phyloP scores from a whole-genome alignment of 2,113 vertebrate genomes.

The Microtus montanus region DNA sequence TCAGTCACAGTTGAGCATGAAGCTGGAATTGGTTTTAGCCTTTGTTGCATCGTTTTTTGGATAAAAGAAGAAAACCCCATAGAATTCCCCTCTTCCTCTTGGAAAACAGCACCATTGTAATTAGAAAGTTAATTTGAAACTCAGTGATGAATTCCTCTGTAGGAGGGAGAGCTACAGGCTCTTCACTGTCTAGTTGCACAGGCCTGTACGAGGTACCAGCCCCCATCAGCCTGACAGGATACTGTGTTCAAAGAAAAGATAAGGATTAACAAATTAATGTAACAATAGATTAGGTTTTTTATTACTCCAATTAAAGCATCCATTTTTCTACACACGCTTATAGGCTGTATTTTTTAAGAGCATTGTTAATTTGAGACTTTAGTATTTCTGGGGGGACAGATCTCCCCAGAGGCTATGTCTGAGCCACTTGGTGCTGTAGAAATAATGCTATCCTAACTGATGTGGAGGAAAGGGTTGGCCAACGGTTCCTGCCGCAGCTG shows the following conservation, averaged over 20 bases:
- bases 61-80: neutral
- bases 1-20: conserved; percentile 16
- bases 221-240: neutral
- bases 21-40: neutral
- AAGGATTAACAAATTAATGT: conserved; percentile 47
- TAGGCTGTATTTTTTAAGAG: neutral
- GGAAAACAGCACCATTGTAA: neutral
- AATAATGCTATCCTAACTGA: neutral
- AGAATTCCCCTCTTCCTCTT: neutral
- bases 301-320: neutral
- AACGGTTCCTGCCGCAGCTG: neutral
- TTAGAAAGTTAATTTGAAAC: conserved; percentile 37
- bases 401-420: conserved; percentile 3
- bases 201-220: neutral
- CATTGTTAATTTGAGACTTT: conserved; percentile 10
- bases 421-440: neutral
- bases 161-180: neutral
- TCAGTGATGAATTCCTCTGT: neutral
- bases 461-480: neutral
- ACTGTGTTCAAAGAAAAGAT: conserved; percentile 58
- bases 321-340: conserved; percentile 2
- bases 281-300: conserved; percentile 50
- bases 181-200: neutral
- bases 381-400: neutral
- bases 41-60: conserved; percentile 34